phyloP scores from a whole-genome alignment of 2,797 vertebrate species.

The Tadarida brasiliensis region DNA sequence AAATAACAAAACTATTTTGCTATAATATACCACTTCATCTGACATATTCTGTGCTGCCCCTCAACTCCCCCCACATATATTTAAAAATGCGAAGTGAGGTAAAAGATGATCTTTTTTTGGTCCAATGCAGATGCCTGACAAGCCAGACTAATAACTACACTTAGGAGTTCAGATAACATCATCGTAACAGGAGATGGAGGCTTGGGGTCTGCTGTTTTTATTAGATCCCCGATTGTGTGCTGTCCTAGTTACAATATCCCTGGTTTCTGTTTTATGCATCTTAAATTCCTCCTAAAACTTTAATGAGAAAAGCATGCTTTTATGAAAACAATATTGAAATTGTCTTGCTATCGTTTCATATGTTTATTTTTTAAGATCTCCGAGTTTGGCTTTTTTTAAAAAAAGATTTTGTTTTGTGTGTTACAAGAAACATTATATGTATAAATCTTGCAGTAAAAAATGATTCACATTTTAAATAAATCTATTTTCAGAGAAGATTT shows the following conservation, averaged over 20 bases:
- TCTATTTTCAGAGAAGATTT: conserved; percentile 57
- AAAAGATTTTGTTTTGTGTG: conserved; percentile 31
- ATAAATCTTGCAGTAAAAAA: background rate
- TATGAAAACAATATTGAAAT: conserved; percentile 61
- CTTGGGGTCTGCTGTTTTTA: background rate
- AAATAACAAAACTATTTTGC: conserved; percentile 40
- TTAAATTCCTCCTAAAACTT: conserved; percentile 62
- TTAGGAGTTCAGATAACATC: conserved; percentile 23
- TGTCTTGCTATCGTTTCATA: conserved; percentile 38
- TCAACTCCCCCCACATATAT: background rate
- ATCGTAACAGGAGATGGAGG: background rate
- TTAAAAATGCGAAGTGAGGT: conserved; percentile 40
- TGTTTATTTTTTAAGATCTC: conserved; percentile 42
- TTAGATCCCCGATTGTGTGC: background rate
- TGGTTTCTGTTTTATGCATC: conserved; percentile 55
- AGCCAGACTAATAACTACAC: conserved; percentile 17
- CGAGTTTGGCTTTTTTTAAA: conserved; percentile 40
- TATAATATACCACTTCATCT: background rate
- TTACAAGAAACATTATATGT: conserved; percentile 2
- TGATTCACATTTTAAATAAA: conserved; percentile 18
- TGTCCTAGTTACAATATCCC: background rate
- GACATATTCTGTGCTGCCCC: background rate
- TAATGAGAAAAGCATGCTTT: conserved; percentile 66
- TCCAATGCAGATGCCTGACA: background rate
- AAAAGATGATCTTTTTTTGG: conserved; percentile 47